Evolutionary conservation across 2,888 invertebrate genomes (phyloP), one percentile per base, ranked within the genome.

Genomic region (Crematogaster levior): DNA sequence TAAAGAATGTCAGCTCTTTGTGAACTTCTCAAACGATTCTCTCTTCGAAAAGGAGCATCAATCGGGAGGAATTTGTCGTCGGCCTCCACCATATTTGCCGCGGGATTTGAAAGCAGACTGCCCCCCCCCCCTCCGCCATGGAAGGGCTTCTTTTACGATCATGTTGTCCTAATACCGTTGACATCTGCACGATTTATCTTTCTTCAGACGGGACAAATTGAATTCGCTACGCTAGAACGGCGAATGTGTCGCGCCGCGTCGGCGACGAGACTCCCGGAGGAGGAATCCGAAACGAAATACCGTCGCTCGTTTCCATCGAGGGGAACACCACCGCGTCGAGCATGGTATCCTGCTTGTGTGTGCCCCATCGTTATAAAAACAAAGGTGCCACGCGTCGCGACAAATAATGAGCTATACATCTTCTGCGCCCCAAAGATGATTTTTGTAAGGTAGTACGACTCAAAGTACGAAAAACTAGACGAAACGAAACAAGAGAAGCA

Each of bases 171-270:
- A 89, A 83, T 93, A 91, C 84, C 88, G 88, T 91, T 92, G 93
- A 93, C 93, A 92, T 91, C 91, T 90, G 87, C 88, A 86, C 92
- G 92, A 93, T 93, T 93, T 92, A 92, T 93, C 92, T 92, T 92
- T 88, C 87, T 86, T 89, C 85, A 85, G 87, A 86, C 86, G 85
- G 81, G 88, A 85, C 86, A 86, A 90, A 90, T 87, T 87, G 86
- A 88, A 89, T 91, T 90, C 90, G 89, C 89, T 89, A 83, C 85
- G 85, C 80, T 24, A 18, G 63, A 48, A 34, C 18, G 46, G 34
- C 34, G 24, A 7, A 83, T 84, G 79, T 10, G 21, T 65, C 68
- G 43, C 61, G 40, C 61, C 75, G 60, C 51, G 21, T 34, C 30
- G 74, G 46, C 48, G 10, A 30, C 34, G 58, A 77, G 46, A 27